Evolutionary conservation across 2,888 invertebrate species (phyloP).

Genomic region (Cordilura impudica): DNA sequence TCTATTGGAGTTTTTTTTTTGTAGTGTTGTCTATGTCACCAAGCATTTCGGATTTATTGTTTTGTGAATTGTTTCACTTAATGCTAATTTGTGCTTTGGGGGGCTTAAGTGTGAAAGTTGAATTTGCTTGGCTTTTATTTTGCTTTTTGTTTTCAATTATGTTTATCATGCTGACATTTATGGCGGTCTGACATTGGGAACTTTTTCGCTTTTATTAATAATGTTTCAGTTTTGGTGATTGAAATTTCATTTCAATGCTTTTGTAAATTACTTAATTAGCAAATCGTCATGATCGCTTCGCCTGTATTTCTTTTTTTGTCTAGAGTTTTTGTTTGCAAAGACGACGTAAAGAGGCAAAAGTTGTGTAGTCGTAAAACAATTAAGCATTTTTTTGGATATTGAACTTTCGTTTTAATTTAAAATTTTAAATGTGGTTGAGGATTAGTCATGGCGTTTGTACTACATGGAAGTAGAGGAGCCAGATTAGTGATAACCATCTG

Average conservation of each 20-base stretch:
- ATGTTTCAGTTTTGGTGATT: not conserved
- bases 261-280: constrained; percentile 27
- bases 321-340: not conserved
- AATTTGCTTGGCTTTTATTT: constrained; percentile 11
- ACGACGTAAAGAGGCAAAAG: not conserved
- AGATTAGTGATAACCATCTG: no score
- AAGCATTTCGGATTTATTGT: constrained; percentile 2
- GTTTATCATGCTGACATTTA: constrained; percentile 6
- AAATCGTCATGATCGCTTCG: constrained; percentile 6
- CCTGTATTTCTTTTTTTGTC: not conserved
- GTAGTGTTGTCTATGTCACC: constrained; percentile 19
- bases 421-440: no score
- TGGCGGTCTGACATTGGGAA: constrained; percentile 1
- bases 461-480: no score
- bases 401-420: constrained; percentile 2
- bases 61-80: not conserved
- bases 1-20: not conserved
- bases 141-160: not conserved
- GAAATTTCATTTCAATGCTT: constrained; percentile 28
- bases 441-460: no score
- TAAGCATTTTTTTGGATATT: not conserved
- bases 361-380: not conserved
- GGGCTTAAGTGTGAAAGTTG: constrained; percentile 33
- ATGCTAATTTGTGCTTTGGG: not conserved
- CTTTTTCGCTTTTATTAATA: not conserved